Percentiles rank a stretch among this genome's conserved stretches.
Conservation (phyloP, 2,113 vertebrate genomes). For the Heterotis niloticus region DNA sequence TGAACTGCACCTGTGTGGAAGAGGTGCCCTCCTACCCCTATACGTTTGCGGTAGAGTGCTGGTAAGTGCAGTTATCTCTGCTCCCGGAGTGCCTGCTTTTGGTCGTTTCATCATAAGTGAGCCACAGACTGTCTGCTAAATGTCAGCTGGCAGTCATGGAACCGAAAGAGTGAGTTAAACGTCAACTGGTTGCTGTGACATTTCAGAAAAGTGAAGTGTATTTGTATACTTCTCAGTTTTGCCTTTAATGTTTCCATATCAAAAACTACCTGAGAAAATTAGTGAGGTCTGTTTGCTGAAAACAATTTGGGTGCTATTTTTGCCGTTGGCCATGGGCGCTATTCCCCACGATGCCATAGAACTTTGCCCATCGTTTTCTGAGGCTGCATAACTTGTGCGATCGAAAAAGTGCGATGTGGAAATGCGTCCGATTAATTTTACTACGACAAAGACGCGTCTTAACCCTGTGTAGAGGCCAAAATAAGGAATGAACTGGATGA, state of each 20-base stretch:
- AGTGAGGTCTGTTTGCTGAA: not conserved
- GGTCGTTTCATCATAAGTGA: not conserved
- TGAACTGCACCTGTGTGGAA: conserved; percentile 56
- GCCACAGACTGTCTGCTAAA: conserved; percentile 19
- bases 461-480: no score
- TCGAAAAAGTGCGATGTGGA: no score
- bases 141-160: conserved; percentile 14
- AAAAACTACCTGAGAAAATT: not conserved
- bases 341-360: no score
- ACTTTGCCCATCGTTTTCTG: no score
- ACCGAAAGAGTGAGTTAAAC: conserved; percentile 18
- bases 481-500: no score
- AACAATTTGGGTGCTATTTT: not conserved
- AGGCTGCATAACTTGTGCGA: no score
- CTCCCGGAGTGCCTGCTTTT: not conserved
- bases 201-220: conserved; percentile 30
- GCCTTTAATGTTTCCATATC: not conserved
- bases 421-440: no score
- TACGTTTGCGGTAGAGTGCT: conserved; percentile 35
- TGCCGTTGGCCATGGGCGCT: not conserved
- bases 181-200: conserved; percentile 11
- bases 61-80: conserved; percentile 32
- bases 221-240: conserved; percentile 3
- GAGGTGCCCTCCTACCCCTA: conserved; percentile 21
- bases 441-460: no score